These are phyloP conservation scores for Pantherophis guttatus DNA, from an alignment of 2,113 vertebrate species.

Conservation along the genomic window DNA sequence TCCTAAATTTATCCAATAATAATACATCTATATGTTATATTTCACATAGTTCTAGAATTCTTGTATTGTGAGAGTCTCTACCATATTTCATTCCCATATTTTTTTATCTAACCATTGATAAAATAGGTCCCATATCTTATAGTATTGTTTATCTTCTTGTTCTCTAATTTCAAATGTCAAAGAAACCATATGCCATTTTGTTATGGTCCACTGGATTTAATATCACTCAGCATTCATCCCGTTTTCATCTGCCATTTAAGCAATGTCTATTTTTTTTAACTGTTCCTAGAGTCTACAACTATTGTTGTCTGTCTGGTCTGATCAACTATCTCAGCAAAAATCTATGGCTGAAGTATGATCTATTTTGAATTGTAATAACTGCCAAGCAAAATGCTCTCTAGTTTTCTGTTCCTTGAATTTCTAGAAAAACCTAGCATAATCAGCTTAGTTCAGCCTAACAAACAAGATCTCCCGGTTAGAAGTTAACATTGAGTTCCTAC, in stretches of 20 bases:
- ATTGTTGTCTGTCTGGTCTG: not conserved
- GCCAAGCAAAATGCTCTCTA: not conserved
- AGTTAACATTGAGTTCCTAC: not conserved
- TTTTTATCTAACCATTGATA: too few relatives aligned
- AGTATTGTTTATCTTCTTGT: too few relatives aligned
- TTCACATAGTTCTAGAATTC: too few relatives aligned
- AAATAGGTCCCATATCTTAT: too few relatives aligned
- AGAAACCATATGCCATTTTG: not conserved
- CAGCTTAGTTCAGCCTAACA: not conserved
- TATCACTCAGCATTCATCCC: not conserved
- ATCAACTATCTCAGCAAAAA: not conserved
- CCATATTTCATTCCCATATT: too few relatives aligned
- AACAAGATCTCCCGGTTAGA: not conserved
- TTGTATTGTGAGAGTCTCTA: too few relatives aligned
- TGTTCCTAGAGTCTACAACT: not conserved
- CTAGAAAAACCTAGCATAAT: not conserved
- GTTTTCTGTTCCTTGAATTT: not conserved
- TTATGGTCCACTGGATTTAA: not conserved
- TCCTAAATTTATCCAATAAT: too few relatives aligned
- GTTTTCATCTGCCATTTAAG: not conserved
- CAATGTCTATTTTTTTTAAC: not conserved
- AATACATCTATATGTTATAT: too few relatives aligned
- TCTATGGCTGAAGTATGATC: not conserved
- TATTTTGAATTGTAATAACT: not conserved
- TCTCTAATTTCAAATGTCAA: too few relatives aligned